These are phyloP conservation scores for Brenthis daphne DNA, from an alignment of 2,888 invertebrate genomes.

Conservation along the genomic window DNA sequence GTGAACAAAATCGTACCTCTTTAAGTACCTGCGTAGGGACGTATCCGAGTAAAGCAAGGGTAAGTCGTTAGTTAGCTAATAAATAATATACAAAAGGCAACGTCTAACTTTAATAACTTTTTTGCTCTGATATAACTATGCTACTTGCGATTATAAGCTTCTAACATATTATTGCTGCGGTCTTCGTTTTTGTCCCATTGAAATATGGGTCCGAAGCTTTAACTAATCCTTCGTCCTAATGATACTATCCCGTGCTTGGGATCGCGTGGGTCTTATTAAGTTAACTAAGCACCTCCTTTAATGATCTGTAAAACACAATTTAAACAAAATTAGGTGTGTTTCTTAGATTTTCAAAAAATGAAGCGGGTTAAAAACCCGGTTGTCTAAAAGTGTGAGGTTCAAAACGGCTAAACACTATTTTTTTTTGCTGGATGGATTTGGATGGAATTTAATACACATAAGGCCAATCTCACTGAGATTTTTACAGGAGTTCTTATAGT, in stretches of 20 bases:
- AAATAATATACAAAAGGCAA: not conserved
- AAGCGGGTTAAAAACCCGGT: not conserved
- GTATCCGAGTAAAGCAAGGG: too few relatives aligned
- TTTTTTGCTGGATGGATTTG: too few relatives aligned
- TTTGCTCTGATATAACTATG: not conserved
- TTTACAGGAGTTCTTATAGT: too few relatives aligned
- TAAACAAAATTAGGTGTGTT: not conserved
- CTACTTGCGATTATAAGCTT: conserved; percentile 6
- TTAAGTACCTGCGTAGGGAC: too few relatives aligned
- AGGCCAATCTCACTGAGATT: too few relatives aligned
- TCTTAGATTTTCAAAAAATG: not conserved
- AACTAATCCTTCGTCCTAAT: conserved; percentile 18
- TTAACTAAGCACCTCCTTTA: conserved; percentile 5
- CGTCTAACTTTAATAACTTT: not conserved
- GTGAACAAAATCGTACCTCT: too few relatives aligned
- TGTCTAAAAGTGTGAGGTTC: too few relatives aligned
- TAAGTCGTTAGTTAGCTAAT: too few relatives aligned
- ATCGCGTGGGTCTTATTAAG: not conserved
- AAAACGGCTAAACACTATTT: too few relatives aligned
- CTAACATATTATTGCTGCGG: conserved; percentile 11
- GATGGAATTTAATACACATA: too few relatives aligned
- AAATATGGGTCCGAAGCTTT: conserved; percentile 22
- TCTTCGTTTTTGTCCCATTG: conserved; percentile 21
- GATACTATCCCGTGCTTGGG: conserved; percentile 5
- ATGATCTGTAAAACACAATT: conserved; percentile 5